phyloP scores from a whole-genome alignment of 2,888 invertebrate species.

The Ceraclea dissimilis region DNA sequence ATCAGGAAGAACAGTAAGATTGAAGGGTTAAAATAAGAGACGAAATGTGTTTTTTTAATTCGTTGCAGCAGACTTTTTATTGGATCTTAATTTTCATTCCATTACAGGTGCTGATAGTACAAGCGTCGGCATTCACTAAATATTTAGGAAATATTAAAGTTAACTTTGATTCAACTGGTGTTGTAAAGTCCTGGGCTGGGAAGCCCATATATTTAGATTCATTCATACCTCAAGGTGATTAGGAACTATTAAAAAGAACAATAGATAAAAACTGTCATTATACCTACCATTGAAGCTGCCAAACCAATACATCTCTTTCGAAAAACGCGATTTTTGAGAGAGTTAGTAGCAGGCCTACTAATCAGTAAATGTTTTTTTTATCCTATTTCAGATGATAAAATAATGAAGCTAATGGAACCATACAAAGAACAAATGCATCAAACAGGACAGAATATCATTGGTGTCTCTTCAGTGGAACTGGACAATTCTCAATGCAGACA shows the following conservation, averaged over 20 bases:
- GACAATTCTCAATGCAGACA: constrained; percentile 46
- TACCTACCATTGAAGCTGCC: no score
- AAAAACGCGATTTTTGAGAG: no score
- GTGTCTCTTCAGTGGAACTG: constrained; percentile 50
- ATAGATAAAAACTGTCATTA: no score
- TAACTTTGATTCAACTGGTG: constrained; percentile 59
- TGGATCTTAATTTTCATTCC: no score
- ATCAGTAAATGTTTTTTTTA: no score
- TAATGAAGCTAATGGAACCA: constrained; percentile 49
- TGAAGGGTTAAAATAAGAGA: no score
- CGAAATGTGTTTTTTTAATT: no score
- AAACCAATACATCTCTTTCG: no score
- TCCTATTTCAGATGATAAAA: constrained; percentile 41
- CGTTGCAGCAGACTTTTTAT: no score
- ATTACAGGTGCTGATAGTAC: constrained; percentile 55
- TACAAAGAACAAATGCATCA: constrained; percentile 54
- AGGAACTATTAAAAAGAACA: no score
- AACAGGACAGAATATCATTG: constrained; percentile 50
- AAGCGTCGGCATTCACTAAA: constrained; percentile 64
- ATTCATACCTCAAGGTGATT: constrained; percentile 56
- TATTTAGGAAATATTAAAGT: constrained; percentile 74
- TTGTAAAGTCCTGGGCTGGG: constrained; percentile 60
- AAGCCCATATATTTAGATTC: constrained; percentile 61
- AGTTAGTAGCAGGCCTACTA: no score
- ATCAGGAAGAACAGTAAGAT: constrained; percentile 41